A percentile compares a stretch with the other conserved stretches of the same genome.
Evolutionary conservation across 2,888 invertebrate species (phyloP).

Genomic region (Ditula angustiorana): DNA sequence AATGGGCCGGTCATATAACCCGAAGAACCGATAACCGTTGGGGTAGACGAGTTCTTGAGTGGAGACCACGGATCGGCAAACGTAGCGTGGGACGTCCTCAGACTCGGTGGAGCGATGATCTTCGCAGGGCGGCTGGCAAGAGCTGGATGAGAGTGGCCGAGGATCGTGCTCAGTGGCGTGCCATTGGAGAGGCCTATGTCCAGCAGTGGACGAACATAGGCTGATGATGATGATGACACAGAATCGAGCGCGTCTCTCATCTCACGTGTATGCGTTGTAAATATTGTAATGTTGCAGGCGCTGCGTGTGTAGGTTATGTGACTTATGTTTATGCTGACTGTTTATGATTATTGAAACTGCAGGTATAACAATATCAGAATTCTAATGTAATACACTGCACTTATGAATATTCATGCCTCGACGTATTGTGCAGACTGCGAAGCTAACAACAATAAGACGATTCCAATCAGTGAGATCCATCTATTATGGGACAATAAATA

Average conservation of each 20-base stretch:
- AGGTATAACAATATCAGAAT: constrained; percentile 20
- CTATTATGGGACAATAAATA: constrained; percentile 23
- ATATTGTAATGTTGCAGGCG: constrained; percentile 2
- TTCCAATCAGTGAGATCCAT: constrained; percentile 28
- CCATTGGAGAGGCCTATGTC: too few relatives aligned
- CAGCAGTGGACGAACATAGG: too few relatives aligned
- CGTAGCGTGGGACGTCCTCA: too few relatives aligned
- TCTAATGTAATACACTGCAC: constrained; percentile 22
- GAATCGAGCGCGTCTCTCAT: neutral
- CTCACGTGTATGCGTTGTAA: neutral
- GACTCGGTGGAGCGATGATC: too few relatives aligned
- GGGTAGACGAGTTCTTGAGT: too few relatives aligned
- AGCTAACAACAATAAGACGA: constrained; percentile 23
- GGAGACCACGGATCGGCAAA: too few relatives aligned
- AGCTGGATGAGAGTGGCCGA: too few relatives aligned
- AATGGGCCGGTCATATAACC: too few relatives aligned
- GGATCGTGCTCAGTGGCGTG: too few relatives aligned
- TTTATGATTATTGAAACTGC: constrained; percentile 14
- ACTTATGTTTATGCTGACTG: constrained; percentile 15
- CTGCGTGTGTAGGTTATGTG: neutral
- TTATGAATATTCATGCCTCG: constrained; percentile 33
- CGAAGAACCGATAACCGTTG: too few relatives aligned
- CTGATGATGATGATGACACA: too few relatives aligned
- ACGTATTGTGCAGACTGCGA: constrained; percentile 9
- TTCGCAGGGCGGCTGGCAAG: too few relatives aligned